These are phyloP conservation scores for Alloplasta piceator DNA, from an alignment of 2,888 invertebrate species.

Conservation along the genomic window DNA sequence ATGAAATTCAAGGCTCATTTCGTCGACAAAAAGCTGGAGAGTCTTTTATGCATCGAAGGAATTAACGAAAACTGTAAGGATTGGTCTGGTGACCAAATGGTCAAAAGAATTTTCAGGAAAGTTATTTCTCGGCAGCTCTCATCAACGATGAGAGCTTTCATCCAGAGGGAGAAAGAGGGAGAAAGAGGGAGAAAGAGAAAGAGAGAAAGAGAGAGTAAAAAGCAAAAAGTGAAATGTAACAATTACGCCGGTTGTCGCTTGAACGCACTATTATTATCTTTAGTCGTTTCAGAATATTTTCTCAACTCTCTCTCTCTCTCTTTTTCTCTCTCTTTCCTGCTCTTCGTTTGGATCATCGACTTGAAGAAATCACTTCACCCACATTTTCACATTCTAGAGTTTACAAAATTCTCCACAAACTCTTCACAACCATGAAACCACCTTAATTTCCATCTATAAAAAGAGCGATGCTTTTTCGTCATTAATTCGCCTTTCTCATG, in stretches of 20 bases:
- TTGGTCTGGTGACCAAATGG: not conserved
- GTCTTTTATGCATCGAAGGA: conserved; percentile 4
- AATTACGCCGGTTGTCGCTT: conserved; percentile 57
- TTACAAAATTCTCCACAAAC: too few relatives aligned
- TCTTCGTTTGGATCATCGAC: conserved; percentile 17
- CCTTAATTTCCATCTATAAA: too few relatives aligned
- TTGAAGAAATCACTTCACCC: conserved; percentile 15
- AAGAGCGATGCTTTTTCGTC: too few relatives aligned
- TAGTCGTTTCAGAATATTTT: conserved; percentile 38
- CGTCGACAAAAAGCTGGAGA: conserved; percentile 9
- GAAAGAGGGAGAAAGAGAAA: conserved; percentile 4
- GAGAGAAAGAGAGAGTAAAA: conserved; percentile 29
- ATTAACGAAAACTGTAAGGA: not conserved
- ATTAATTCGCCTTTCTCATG: too few relatives aligned
- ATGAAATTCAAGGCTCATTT: conserved; percentile 35
- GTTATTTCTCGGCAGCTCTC: conserved; percentile 51
- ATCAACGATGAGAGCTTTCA: conserved; percentile 32
- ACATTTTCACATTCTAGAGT: conserved; percentile 50
- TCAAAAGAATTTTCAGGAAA: conserved; percentile 46
- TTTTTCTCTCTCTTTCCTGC: not conserved
- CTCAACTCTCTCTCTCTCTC: conserved; percentile 23
- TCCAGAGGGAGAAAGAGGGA: not conserved
- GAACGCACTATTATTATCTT: conserved; percentile 59
- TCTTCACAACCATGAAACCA: too few relatives aligned
- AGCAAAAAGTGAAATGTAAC: conserved; percentile 64